phyloP scores from a whole-genome alignment of 2,113 vertebrate species.

The Pagrus major region DNA sequence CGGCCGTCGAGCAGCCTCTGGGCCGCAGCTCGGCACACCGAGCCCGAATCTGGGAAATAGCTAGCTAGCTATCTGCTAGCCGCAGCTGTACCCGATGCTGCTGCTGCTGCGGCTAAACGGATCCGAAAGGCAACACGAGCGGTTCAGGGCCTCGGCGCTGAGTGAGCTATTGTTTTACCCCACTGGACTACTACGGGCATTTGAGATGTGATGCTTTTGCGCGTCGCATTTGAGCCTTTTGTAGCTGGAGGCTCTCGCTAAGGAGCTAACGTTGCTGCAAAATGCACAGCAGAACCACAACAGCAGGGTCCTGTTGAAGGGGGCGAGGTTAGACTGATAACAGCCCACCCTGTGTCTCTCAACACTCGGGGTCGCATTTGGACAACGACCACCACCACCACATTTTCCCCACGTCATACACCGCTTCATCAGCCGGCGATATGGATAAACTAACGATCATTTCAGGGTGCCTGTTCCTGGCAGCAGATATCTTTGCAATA shows the following conservation, averaged over 20 bases:
- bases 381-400: slow-evolving; percentile 33
- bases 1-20: slow-evolving; percentile 72
- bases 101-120: slow-evolving; percentile 64
- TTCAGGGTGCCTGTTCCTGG: slow-evolving; percentile 98
- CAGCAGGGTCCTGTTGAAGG: slow-evolving; percentile 70
- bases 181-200: slow-evolving; percentile 31
- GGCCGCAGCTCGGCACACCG: slow-evolving; percentile 78
- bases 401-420: slow-evolving; percentile 22
- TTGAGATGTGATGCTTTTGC: slow-evolving; percentile 75
- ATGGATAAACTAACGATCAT: slow-evolving; percentile 99
- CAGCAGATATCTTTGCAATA: slow-evolving; percentile 98
- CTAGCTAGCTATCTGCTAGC: slow-evolving; percentile 77
- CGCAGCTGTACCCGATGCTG: slow-evolving; percentile 78
- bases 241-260: slow-evolving; percentile 57
- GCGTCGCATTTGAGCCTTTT: slow-evolving; percentile 52
- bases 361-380: slow-evolving; percentile 55
- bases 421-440: slow-evolving; percentile 67
- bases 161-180: slow-evolving; percentile 46
- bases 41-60: slow-evolving; percentile 70
- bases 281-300: slow-evolving; percentile 72
- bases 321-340: slow-evolving; percentile 76
- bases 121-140: slow-evolving; percentile 59
- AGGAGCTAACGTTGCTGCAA: slow-evolving; percentile 72
- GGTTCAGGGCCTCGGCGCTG: slow-evolving; percentile 55
- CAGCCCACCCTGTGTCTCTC: slow-evolving; percentile 59